Evolutionary conservation across 2,113 vertebrate species (phyloP).

Genomic region (Podarcis cretensis): DNA sequence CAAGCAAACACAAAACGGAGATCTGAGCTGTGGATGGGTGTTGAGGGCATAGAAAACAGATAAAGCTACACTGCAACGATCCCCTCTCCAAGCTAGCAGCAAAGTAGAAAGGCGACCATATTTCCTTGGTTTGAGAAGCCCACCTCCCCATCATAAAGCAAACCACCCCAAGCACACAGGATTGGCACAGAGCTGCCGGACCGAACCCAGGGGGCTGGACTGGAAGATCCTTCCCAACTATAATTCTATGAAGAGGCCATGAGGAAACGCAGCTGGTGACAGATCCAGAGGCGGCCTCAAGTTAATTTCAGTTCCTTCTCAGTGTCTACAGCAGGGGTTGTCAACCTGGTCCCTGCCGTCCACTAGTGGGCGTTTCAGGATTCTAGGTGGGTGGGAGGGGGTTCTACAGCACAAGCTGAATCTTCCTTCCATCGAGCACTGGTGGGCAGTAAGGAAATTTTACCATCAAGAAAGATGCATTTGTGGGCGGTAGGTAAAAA

Average conservation of each 20-base stretch:
- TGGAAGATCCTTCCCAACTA: no score
- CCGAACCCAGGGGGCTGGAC: no score
- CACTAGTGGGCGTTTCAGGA: no score
- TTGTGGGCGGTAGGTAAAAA: no score
- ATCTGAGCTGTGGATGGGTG: background rate
- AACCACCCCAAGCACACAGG: background rate
- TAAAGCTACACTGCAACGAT: background rate
- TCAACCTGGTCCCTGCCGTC: no score
- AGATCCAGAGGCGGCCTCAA: background rate
- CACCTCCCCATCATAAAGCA: constrained; percentile 6
- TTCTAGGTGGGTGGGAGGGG: no score
- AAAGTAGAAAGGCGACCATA: rapidly evolving
- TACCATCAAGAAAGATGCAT: no score
- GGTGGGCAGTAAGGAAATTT: no score
- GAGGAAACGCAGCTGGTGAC: background rate
- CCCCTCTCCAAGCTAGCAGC: background rate
- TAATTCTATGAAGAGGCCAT: no score
- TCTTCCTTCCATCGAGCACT: no score
- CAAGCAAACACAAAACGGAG: no score
- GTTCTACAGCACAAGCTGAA: no score
- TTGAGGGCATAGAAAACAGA: background rate
- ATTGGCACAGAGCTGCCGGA: constrained; percentile 12
- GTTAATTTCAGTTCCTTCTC: background rate
- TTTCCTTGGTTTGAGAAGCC: constrained; percentile 12
- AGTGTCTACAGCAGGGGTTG: background rate